These are phyloP conservation scores for Pelochelys cantorii DNA, from an alignment of 2,797 vertebrate species.

Conservation along the genomic window DNA sequence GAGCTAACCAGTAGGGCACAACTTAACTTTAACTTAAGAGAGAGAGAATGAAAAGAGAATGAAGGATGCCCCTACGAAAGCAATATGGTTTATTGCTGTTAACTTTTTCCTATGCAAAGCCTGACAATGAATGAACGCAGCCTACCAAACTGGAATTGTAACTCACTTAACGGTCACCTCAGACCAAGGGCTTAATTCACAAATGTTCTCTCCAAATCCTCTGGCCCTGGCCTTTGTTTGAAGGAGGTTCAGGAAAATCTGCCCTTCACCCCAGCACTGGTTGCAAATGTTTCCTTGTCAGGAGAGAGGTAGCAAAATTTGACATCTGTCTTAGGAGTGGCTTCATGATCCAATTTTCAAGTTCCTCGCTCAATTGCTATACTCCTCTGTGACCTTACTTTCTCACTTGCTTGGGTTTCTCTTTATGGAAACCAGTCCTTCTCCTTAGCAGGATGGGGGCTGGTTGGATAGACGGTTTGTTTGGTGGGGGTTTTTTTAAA, in stretches of 20 bases:
- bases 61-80: background rate
- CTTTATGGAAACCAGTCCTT: background rate
- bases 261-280: background rate
- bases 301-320: background rate
- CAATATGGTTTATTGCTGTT: constrained; percentile 13
- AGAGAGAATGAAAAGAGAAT: background rate
- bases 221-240: background rate
- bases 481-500: background rate
- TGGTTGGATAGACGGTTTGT: background rate
- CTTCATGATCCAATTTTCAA: background rate
- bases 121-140: background rate
- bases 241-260: background rate
- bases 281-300: background rate
- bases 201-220: background rate
- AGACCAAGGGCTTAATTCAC: background rate
- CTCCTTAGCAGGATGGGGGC: background rate
- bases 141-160: background rate
- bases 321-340: background rate
- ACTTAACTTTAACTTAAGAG: background rate
- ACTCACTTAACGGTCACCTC: background rate
- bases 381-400: background rate
- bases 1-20: background rate
- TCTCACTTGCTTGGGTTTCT: no score
- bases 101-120: constrained; percentile 21
- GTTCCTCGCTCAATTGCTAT: background rate